Base-by-base conservation (phyloP, 2,888 invertebrate species). In the Ashinkailepas kermadecensis region DNA sequence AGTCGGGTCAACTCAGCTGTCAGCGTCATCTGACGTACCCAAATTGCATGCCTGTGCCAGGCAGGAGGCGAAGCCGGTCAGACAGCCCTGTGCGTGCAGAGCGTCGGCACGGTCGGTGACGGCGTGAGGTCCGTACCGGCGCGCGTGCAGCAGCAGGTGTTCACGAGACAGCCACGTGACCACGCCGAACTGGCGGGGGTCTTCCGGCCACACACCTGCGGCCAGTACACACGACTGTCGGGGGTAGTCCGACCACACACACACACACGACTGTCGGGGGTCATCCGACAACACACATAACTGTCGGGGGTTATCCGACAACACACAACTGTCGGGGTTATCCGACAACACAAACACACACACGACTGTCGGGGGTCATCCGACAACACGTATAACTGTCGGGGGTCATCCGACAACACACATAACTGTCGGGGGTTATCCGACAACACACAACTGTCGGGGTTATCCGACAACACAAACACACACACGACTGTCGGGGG, bases 61-160 rank as follows among this genome's bases (percentile, higher is more conserved):
- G 0, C 95, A 88, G 93, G 95, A 95, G 1, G 92, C 92, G 86
- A 93, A 97, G 70, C 94, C 93, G 3, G 92, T 90, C 83, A 93
- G 90, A 83, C 97, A 90, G 4, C 92, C 96, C 88, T 93, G 93
- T 18, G 74, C 74, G 54, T 92, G 91, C 23, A 95, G 85, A 7
- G 92, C 91, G 85, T 94, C 92, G 83, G 90, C 86, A 81, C 89
- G 86, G 84, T 92, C 91, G 80, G 90, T 87, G n/a, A 56, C 74
- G 18, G 74, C 74, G 74, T 74, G 74, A 54, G 54, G 10, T 8
- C 74, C 74, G 21, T 74, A 74, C 10, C 12, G 21, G 18, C 15
- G 2, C 15, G 74, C 74, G 74, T 74, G 74, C 1, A 54, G 56
- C 56, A 7, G 21, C 78, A 94, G 86, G 85, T 92, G 90, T 21